Base-by-base conservation (phyloP, 1,140 invertebrate species). In the Drosophila saltans region DNA sequence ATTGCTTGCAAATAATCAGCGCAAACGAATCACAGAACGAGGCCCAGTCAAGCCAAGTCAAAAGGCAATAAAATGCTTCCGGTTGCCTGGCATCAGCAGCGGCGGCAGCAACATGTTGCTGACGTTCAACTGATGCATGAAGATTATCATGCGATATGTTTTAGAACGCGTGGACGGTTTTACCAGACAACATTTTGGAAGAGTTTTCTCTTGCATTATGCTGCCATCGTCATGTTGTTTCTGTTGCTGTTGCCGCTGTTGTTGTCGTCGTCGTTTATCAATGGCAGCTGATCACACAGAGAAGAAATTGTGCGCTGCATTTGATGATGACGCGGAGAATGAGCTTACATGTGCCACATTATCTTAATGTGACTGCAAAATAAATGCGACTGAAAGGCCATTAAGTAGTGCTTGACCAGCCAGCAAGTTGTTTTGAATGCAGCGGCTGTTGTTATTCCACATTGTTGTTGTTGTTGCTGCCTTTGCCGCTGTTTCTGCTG, bases 81-180 rank as follows among this genome's bases (percentile, higher is more conserved):
- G 84, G 84, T 89, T 59, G 33, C 33, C 33, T 52, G 11, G 80
- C 80, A 75, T 41, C 72, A 70, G 6, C 6, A 30, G 28, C 28
- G 33, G 21, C 67, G 33, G 8, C 70, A 70, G 56, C 75, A 74
- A 65, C 63, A 63, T 73, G 63, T 77, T 75, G 72, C 83, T 88
- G 80, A 86, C 80, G 64, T 80, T 72, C 69, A 82, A 81, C 84
- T 89, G 84, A 89, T 89, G 84, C 84, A 89, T 89, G 84, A 81
- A 89, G 84, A 89, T 89, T 89, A 89, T 89, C 84, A 79, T 89
- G 78, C 89, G 84, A 89, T 89, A 89, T 81, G 80, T 88, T 88
- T 77, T 78, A 88, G 80, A 88, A 65, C 84, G 74, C 74, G 74
- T 77, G 74, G 73, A 76, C 55, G 74, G 26, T 30, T 76, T 63